Conservation (phyloP, 2,888 invertebrate species). For the Microchrysa polita region DNA sequence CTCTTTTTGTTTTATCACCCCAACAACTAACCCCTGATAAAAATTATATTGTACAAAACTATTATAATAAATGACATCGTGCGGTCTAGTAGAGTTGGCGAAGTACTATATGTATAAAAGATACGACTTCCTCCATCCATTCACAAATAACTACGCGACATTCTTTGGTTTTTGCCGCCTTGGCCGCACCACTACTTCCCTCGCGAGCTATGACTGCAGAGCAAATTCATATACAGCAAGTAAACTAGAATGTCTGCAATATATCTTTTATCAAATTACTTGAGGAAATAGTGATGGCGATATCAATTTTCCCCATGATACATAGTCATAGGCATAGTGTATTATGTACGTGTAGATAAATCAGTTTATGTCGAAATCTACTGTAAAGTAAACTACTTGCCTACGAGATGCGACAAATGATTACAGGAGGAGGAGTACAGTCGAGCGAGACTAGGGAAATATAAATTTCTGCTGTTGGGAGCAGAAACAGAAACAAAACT, state of each 20-base stretch:
- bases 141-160: too few species aligned
- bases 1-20: neutral
- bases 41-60: neutral
- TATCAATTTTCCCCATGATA: conserved; percentile 25
- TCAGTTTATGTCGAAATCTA: neutral
- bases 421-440: too few species aligned
- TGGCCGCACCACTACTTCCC: neutral
- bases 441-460: too few species aligned
- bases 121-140: conserved; percentile 11
- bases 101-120: too few species aligned
- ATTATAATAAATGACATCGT: too few species aligned
- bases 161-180: neutral
- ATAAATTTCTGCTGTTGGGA: too few species aligned
- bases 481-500: too few species aligned
- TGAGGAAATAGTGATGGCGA: conserved; percentile 30
- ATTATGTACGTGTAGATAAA: neutral
- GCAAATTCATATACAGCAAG: neutral
- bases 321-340: too few species aligned
- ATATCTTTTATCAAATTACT: conserved; percentile 36
- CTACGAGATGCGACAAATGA: too few species aligned
- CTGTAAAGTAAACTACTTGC: too few species aligned
- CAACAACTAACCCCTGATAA: neutral
- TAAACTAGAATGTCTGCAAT: conserved; percentile 18
- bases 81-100: neutral
- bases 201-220: conserved; percentile 1